These are phyloP conservation scores for Tolypeutes matacus DNA, from an alignment of 2,797 vertebrate species.

Conservation along the genomic window DNA sequence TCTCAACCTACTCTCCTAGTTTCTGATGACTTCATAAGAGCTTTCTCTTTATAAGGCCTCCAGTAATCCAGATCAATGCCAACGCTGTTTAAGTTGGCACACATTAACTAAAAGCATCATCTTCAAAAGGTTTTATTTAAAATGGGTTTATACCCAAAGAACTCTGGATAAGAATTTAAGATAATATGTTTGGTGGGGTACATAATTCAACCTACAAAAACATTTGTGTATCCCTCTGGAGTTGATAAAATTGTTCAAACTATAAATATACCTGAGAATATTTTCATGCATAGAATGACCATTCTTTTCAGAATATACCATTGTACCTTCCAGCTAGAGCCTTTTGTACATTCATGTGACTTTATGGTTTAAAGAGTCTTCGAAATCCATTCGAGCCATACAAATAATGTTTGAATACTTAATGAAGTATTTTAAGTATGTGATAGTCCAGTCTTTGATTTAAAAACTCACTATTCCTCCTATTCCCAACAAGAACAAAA, in stretches of 20 bases:
- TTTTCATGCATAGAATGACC: background rate
- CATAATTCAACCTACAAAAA: background rate
- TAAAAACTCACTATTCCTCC: background rate
- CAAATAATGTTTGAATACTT: background rate
- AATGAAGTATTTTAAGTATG: background rate
- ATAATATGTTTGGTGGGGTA: too few relatives aligned
- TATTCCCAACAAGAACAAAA: background rate
- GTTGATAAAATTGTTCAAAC: background rate
- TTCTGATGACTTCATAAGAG: too few relatives aligned
- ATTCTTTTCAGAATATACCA: background rate
- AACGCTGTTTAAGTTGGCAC: too few relatives aligned
- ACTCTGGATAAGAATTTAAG: too few relatives aligned
- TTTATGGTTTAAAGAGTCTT: background rate
- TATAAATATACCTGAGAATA: background rate
- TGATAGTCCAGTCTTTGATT: background rate
- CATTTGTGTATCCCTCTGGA: background rate
- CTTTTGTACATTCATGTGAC: background rate
- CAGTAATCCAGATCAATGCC: too few relatives aligned
- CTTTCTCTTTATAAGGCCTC: too few relatives aligned
- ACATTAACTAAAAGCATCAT: too few relatives aligned
- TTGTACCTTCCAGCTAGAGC: background rate
- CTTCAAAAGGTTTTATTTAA: too few relatives aligned
- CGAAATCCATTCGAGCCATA: background rate
- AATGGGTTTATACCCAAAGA: too few relatives aligned
- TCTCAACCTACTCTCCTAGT: too few relatives aligned